Percentiles rank a stretch among this genome's conserved stretches.
phyloP scores from a whole-genome alignment of 2,888 invertebrate genomes.

The Zeuzera pyrina region DNA sequence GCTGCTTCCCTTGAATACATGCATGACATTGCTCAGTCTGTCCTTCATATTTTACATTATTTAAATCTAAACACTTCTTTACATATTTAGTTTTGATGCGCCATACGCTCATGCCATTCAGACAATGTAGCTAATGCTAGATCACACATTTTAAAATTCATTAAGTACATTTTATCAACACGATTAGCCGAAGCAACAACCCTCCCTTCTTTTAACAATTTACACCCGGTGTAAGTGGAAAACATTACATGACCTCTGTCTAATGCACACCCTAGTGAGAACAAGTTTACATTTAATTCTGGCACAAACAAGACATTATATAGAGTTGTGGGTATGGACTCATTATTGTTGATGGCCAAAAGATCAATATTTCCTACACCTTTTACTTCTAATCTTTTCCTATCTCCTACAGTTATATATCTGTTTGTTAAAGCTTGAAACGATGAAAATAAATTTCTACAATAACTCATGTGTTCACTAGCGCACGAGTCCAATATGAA shows the following conservation, averaged over 20 bases:
- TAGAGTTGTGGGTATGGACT: too few species aligned
- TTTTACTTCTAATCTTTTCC: too few species aligned
- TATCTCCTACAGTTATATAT: too few species aligned
- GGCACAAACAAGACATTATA: conserved; percentile 19
- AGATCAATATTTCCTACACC: too few species aligned
- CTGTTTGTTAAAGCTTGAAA: too few species aligned
- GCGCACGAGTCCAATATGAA: too few species aligned
- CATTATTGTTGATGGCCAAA: too few species aligned
- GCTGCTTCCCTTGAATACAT: conserved; percentile 5
- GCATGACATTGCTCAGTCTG: too few species aligned
- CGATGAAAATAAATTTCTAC: too few species aligned
- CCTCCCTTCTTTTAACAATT: background rate
- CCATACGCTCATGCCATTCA: conserved; percentile 7
- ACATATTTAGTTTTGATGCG: background rate
- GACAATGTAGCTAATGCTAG: conserved; percentile 4
- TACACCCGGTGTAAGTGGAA: background rate
- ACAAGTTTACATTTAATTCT: conserved; percentile 13
- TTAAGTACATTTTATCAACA: conserved; percentile 6
- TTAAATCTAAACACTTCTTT: too few species aligned
- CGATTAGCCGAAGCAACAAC: conserved; percentile 7
- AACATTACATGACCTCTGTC: conserved; percentile 1
- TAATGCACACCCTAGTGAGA: conserved; percentile 12
- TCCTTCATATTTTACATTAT: too few species aligned
- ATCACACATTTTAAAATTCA: conserved; percentile 5
- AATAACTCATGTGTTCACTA: too few species aligned